These are phyloP conservation scores for Gadopsis bispinosus DNA, from an alignment of 2,797 vertebrate genomes.

Conservation along the genomic window DNA sequence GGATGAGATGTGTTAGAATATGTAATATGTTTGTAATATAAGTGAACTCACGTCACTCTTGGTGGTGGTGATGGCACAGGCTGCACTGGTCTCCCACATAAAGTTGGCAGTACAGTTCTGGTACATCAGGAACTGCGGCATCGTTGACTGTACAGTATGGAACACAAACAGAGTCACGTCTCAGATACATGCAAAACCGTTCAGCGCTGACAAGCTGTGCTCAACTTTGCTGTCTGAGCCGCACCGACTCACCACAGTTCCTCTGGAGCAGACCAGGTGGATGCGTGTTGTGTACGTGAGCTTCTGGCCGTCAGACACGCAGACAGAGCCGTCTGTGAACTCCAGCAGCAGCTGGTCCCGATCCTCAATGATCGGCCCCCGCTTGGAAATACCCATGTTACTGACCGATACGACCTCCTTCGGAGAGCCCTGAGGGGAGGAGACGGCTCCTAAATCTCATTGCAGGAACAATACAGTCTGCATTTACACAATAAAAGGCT, in stretches of 20 bases:
- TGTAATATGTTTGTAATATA: background rate
- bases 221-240: background rate
- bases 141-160: conserved; percentile 80
- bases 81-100: conserved; percentile 93
- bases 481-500: background rate
- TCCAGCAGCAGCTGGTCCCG: conserved; percentile 89
- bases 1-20: background rate
- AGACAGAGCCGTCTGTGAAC: conserved; percentile 89
- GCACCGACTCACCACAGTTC: conserved; percentile 83
- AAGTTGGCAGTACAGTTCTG: conserved; percentile 92
- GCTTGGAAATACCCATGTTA: conserved; percentile 91
- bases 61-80: conserved; percentile 88
- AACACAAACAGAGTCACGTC: conserved; percentile 13
- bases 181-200: background rate
- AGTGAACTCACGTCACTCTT: conserved; percentile 83
- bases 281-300: conserved; percentile 88
- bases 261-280: conserved; percentile 90
- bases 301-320: conserved; percentile 79
- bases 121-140: conserved; percentile 87
- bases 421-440: conserved; percentile 73
- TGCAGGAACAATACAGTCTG: background rate
- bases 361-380: conserved; percentile 85
- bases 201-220: accelerated
- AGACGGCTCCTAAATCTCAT: background rate
- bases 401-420: conserved; percentile 88